Conservation (phyloP, 2,113 vertebrate species). For the Carlito syrichta region DNA sequence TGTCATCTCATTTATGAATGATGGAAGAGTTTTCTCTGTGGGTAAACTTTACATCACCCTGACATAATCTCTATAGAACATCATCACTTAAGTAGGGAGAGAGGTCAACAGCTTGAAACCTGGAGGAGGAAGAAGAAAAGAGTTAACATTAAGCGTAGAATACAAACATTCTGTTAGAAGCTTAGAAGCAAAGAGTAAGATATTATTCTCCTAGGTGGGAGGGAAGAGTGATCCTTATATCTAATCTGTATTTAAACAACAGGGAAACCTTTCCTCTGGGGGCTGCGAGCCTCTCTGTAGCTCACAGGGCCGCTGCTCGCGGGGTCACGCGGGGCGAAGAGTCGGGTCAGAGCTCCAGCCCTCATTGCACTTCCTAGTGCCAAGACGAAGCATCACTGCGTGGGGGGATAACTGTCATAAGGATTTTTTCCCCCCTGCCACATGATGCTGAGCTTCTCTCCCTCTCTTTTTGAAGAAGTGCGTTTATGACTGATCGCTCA, state of each 20-base stretch:
- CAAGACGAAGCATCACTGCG: constrained; percentile 14
- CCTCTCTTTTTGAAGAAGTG: constrained; percentile 65
- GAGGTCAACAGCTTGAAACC: neutral
- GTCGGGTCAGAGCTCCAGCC: neutral
- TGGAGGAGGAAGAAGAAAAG: neutral
- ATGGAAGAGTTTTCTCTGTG: neutral
- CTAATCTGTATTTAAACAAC: neutral
- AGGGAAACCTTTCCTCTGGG: neutral
- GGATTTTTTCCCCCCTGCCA: neutral
- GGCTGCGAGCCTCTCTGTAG: neutral
- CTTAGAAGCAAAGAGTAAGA: neutral
- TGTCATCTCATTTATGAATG: neutral
- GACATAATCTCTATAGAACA: neutral
- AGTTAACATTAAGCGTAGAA: neutral
- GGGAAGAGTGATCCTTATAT: neutral
- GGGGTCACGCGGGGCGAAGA: neutral
- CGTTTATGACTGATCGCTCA: constrained; percentile 80
- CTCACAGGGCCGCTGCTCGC: neutral
- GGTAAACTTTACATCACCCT: neutral
- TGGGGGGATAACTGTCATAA: constrained; percentile 52
- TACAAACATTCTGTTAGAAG: neutral
- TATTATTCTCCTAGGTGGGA: neutral
- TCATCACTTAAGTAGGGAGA: neutral
- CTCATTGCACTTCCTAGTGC: constrained; percentile 16
- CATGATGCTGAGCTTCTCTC: constrained; percentile 34